phyloP scores from a whole-genome alignment of 2,797 vertebrate genomes.

The Anolis apletophallus region DNA sequence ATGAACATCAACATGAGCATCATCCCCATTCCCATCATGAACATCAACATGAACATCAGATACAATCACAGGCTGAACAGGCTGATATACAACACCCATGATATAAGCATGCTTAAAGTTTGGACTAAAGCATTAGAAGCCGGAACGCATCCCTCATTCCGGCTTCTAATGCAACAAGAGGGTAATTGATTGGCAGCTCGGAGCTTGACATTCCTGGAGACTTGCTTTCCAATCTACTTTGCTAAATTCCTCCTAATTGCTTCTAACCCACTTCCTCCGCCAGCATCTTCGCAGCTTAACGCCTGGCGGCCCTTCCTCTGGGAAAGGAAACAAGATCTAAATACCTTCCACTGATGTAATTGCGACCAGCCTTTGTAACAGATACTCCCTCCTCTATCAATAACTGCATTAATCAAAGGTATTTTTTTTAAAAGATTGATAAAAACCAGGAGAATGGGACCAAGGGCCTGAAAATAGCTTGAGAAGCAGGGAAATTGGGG shows the following conservation, averaged over 20 bases:
- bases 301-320: slow-evolving; percentile 69
- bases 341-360: slow-evolving; percentile 60
- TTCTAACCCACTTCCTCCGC: slow-evolving; percentile 67
- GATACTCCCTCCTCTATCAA: neutral
- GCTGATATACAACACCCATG: too few species aligned
- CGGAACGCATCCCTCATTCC: neutral
- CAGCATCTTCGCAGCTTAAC: slow-evolving; percentile 69
- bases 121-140: too few species aligned
- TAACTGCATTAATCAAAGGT: slow-evolving; percentile 41
- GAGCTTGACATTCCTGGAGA: slow-evolving; percentile 46
- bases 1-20: too few species aligned
- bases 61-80: too few species aligned
- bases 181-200: neutral
- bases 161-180: slow-evolving; percentile 26
- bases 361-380: slow-evolving; percentile 49
- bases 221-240: slow-evolving; percentile 72
- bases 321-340: slow-evolving; percentile 70
- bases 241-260: slow-evolving; percentile 78
- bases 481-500: slow-evolving; percentile 14
- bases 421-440: slow-evolving; percentile 41
- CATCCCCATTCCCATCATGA: too few species aligned
- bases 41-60: too few species aligned
- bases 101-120: too few species aligned
- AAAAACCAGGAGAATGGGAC: slow-evolving; percentile 38
- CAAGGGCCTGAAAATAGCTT: slow-evolving; percentile 41